Evolutionary conservation across 2,113 vertebrate genomes (phyloP), one percentile per base, ranked within the genome.

Genomic region (Verasper variegatus): DNA sequence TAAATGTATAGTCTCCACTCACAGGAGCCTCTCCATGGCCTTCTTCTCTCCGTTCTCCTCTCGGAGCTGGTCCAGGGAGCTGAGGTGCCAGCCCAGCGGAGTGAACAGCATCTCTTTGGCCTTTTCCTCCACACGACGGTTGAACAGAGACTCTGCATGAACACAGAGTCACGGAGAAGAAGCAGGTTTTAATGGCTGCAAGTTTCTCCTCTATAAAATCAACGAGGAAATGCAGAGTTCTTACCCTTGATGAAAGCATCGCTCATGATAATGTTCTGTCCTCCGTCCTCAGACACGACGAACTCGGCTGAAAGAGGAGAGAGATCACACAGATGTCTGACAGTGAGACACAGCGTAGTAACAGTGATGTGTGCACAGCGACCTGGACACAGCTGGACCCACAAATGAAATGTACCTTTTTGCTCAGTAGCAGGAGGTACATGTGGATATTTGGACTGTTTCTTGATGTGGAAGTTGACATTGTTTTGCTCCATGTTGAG

Each of bases 401-500:
- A 11, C 40, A 42, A 13, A 12, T 12, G 2, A 42, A 42, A 42
- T 42, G 61, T 95, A 98, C 98, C 96, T 99, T 97, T 99, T 90
- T 97, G 97, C 89, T 99, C 98, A 26, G 95, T 89, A 78, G 95
- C 93, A 83, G 95, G 94, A 89, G 97, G 96, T 86, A 98, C 97
- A 78, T 99, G 96, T 81, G 98, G 97, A 92, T 98, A 98, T 93
- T 97, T 99, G 95, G 98, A 96, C 93, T 96, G 97, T 94, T 97
- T 99, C 96, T 99, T 99, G 95, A 99, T 98, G 95, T 98, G 97
- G 94, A 98, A 99, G 95, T 99, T 98, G 91, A 99, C 98, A 84
- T 99, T 99, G 96, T 99, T 97, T 93, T 98, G 95, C 95, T 99
- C 98, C 96, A 98, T 95, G 92, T 98, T 99, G 85, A 99, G 96